Evolutionary conservation across 2,797 vertebrate genomes (phyloP), one percentile per base, ranked within the genome.

Genomic region (Coregonus ussuriensis): DNA sequence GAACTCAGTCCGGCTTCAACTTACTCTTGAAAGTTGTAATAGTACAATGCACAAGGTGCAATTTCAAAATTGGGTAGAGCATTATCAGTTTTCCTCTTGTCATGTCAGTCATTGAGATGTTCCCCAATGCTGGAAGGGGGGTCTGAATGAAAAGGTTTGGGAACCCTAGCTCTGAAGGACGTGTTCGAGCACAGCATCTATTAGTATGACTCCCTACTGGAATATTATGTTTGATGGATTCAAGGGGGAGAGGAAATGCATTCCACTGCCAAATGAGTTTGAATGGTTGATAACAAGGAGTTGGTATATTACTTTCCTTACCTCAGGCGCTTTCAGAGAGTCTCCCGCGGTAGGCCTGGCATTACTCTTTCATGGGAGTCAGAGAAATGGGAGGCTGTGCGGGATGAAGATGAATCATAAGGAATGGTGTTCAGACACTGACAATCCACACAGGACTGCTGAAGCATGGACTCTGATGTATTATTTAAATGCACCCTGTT

Each of bases 301-400:
- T 88, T 82, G 89, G 85, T 92, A 92, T 93, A 94, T 95, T 92
- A 91, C 92, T 94, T 94, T 94, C 87, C 84, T 91, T 91, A 91
- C 93, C 94, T 93, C 88, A n/a, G 0, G 59, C 59, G 3, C 9
- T 63, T 63, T 7, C 3, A 18, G 59, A 18, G 59, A 21, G 56
- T 63, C 59, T 63, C 59, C 59, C 59, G 11, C 59, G 21, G 11
- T 63, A 63, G 59, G 21, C 9, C 59, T 3, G 59, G 21, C 25
- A 25, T 63, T 63, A 63, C 59, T 63, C 21, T 62, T 62, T 25
- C 21, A 25, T 29, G n/a, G 59, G 59, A 63, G 59, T 63, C 59
- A 29, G 16, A 63, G 59, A 25, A 63, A 25, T 63, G 9, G 21
- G 59, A 25, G 7, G 7, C 59, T 63, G 21, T 2, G 21, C 21